These are phyloP conservation scores for Drosophila lowei DNA, from an alignment of 1,140 invertebrate genomes.

Conservation along the genomic window DNA sequence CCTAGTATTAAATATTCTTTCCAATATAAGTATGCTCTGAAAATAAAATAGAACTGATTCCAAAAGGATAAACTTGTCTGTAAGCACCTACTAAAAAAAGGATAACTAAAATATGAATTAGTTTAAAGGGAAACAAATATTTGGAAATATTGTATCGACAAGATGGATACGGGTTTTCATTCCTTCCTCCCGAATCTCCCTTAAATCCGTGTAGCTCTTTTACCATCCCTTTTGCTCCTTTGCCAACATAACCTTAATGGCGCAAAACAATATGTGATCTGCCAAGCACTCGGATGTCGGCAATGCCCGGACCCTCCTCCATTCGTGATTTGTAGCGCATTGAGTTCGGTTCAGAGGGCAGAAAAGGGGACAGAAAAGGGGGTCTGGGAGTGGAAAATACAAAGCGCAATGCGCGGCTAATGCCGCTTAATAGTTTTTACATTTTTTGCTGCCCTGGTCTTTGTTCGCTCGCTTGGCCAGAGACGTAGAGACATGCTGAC, in stretches of 20 bases:
- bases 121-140: too few relatives aligned
- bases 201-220: too few relatives aligned
- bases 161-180: too few relatives aligned
- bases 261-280: not conserved
- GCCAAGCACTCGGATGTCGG: not conserved
- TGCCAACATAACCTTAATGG: not conserved
- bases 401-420: conserved; percentile 76
- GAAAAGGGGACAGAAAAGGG: not conserved
- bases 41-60: too few relatives aligned
- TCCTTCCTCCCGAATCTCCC: too few relatives aligned
- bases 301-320: conserved; percentile 22
- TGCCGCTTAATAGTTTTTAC: conserved; percentile 80
- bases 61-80: too few relatives aligned
- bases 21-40: too few relatives aligned
- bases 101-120: too few relatives aligned
- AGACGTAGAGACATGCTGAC: conserved; percentile 62
- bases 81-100: too few relatives aligned
- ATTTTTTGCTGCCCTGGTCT: conserved; percentile 58
- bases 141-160: too few relatives aligned
- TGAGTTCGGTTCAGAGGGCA: conserved; percentile 27
- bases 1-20: too few relatives aligned
- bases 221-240: not conserved
- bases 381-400: conserved; percentile 50
- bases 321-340: conserved; percentile 43
- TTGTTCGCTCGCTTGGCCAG: conserved; percentile 56